A percentile compares a stretch with the other conserved stretches of the same genome.
Conservation (phyloP, 1,140 invertebrate species). For the Adoxophyes honmai region DNA sequence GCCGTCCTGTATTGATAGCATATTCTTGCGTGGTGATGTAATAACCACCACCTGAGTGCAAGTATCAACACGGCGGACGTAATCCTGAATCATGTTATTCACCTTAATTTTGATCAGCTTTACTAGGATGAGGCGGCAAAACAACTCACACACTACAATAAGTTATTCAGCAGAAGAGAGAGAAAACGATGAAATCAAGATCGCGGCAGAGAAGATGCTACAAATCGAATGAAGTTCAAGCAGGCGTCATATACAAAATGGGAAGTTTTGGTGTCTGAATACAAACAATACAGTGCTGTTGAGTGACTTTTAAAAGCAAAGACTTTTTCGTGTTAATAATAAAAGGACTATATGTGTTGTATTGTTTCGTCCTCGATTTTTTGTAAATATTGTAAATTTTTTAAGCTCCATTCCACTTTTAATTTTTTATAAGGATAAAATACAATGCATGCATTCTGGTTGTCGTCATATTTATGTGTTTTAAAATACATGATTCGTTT, state of each 20-base stretch:
- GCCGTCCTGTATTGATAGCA: conserved; percentile 52
- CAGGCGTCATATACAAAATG: not conserved
- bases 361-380: conserved; percentile 13
- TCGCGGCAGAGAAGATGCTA: conserved; percentile 3
- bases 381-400: conserved; percentile 15
- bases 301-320: conserved; percentile 10
- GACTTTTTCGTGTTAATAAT: conserved; percentile 4
- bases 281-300: conserved; percentile 21
- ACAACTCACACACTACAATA: conserved; percentile 27
- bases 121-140: conserved; percentile 52
- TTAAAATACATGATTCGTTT: conserved; percentile 10
- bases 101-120: conserved; percentile 49
- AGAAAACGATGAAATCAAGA: not conserved
- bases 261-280: conserved; percentile 18
- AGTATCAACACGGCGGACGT: conserved; percentile 30
- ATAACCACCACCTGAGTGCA: conserved; percentile 34
- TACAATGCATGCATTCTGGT: conserved; percentile 14
- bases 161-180: conserved; percentile 17
- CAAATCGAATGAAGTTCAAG: not conserved
- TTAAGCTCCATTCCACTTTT: conserved; percentile 12
- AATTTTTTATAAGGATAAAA: conserved; percentile 13
- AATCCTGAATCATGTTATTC: conserved; percentile 33
- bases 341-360: conserved; percentile 18
- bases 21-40: conserved; percentile 68
- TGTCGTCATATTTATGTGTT: conserved; percentile 15